Evolutionary conservation across 2,797 vertebrate species (phyloP).

Genomic region (Channa striata): DNA sequence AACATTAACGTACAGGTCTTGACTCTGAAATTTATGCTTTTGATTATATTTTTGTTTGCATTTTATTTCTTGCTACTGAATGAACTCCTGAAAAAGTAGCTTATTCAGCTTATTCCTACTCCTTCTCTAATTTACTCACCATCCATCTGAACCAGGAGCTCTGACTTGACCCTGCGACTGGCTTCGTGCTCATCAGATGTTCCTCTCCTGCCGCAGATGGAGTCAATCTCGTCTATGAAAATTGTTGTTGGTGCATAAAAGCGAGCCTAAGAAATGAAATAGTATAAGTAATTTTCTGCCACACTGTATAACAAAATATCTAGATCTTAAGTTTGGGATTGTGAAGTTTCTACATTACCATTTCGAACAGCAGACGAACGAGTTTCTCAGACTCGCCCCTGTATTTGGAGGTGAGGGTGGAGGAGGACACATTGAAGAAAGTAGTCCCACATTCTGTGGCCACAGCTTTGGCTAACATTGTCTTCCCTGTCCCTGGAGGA

Average conservation of each 20-base stretch:
- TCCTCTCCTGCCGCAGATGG: slow-evolving; percentile 95
- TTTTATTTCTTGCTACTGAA: neutral
- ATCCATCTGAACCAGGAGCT: slow-evolving; percentile 98
- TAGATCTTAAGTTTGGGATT: neutral
- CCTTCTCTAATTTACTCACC: slow-evolving; percentile 82
- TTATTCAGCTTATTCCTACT: neutral
- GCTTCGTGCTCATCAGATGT: slow-evolving; percentile 97
- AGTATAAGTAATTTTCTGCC: neutral
- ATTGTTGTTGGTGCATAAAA: slow-evolving; percentile 98
- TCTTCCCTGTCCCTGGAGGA: slow-evolving; percentile 98
- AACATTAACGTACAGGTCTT: neutral
- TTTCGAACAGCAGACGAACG: slow-evolving; percentile 97
- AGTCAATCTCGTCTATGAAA: slow-evolving; percentile 99
- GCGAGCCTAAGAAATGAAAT: slow-evolving; percentile 84
- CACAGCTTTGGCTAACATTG: slow-evolving; percentile 98
- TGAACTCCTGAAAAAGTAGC: neutral
- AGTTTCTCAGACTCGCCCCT: slow-evolving; percentile 98
- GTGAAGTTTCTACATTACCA: slow-evolving; percentile 82
- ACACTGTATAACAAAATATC: neutral
- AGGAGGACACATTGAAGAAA: slow-evolving; percentile 97
- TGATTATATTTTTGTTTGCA: neutral
- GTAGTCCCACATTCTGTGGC: slow-evolving; percentile 98
- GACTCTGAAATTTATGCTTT: neutral
- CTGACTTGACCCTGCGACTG: slow-evolving; percentile 97
- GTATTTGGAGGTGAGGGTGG: slow-evolving; percentile 96